Base-by-base conservation (phyloP, 2,113 vertebrate species). In the Oreochromis niloticus region DNA sequence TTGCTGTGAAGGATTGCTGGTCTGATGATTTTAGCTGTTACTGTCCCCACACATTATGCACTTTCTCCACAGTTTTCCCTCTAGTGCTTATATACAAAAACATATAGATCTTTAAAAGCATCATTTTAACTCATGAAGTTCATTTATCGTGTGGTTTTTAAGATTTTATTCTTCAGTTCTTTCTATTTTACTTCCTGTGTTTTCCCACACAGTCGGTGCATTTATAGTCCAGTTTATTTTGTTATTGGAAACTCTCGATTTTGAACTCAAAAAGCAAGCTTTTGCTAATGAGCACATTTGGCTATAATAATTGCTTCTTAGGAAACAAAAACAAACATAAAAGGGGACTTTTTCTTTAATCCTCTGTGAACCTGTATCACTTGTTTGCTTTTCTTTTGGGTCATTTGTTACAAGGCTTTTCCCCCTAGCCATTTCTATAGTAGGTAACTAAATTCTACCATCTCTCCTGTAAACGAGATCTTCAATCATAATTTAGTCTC, bases 401-500 rank as follows among this genome's bases (percentile, higher is more conserved):
- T 73, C 68, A 73, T 46, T 73, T 73, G 52, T 93, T 93, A 89
- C 71, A 5, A 93, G 52, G 27, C 46, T 30, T 82, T 6, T 24
- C 27, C 88, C 54, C 34, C 17, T 13, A 52, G 59, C 54, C 71
- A 82, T 36, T 54, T 87, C 86, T 56, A 36, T 81, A 34, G 52
- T 85, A 75, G 54, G 71, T 83, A 83, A 81, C 78, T 83, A 88
- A 90, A 85, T 89, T 90, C 79, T 22, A 16, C 57, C 82, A 82
- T 89, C 80, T 80, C 90, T 85, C 82, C 80, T 93, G 63, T 81
- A 87, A 92, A 93, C 86, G 68, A 86, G 84, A 87, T 93, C 89
- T 93, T 95, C 84, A 88, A 57, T 92, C 92, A 94, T 94, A 94
- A 95, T 96, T 94, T 91, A 89, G 89, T 95, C 91, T 86, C 91